Evolutionary conservation across 2,888 invertebrate genomes (phyloP), one percentile per base, ranked within the genome.

Genomic region (Oxytorus armatus): DNA sequence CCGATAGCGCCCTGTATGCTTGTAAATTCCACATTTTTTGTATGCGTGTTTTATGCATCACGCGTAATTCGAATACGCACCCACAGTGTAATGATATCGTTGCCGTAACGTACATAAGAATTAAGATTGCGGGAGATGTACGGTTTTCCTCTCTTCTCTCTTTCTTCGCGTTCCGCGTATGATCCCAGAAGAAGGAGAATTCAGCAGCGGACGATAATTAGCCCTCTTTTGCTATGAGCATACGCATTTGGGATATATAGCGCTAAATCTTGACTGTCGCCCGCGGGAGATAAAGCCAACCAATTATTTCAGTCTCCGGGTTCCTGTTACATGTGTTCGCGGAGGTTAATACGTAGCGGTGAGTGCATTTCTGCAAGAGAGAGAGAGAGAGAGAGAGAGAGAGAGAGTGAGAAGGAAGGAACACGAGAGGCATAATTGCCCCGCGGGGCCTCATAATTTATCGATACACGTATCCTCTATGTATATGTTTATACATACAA

Each of bases 221-320:
- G 80, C 36, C 55, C 55, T 16, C 49, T 33, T 44, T 44, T 44
- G 42, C 57, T 29, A 29, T 63, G 11, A 29, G 39, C 39, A 39
- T 51, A 68, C 59, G n/a, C 16, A 42, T 42, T 39, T 10, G 18
- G n/a, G n/a, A n/a, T 61, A 53, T 77, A 80, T 80, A 77, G 77
- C 69, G 49, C 69, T 80, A 80, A 80, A 80, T 80, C 80, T 80
- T 77, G 68, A 61, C 68, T 73, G 77, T n/a, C n/a, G n/a, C 80
- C 77, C 51, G 77, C 66, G 80, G 77, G 73, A 77, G 80, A 77
- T 80, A 80, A 80, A 80, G 80, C 80, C 80, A 77, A 73, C 80
- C 77, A 80, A 80, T 80, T 80, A 80, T 80, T 80, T 80, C 77
- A 80, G 80, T 77, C 80, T 80, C 80, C 79, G 79, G 76, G 76